Base-by-base conservation (phyloP, 1,140 invertebrate species). In the Latrodectus geometricus region DNA sequence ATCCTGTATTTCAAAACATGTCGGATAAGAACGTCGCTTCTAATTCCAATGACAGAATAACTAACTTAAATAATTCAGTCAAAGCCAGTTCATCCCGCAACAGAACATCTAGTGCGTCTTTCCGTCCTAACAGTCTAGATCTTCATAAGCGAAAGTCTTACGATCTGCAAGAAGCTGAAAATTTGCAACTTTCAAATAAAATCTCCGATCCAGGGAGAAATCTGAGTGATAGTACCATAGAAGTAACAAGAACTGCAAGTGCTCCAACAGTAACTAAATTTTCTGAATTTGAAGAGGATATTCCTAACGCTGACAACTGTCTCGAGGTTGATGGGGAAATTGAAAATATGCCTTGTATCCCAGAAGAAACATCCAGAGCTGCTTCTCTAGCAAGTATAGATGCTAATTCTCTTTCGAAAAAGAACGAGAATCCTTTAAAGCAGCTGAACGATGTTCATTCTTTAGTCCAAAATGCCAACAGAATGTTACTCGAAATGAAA, bases 331-430 rank as follows among this genome's bases (percentile, higher is more conserved):
- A 81, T 23, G 50, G 17, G 8, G 56, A 75, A 69, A 0, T 49
- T 4, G 80, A 83, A 5, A 83, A 17, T n/a, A 84, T 84, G 82
- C 82, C 82, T 8, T 11, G 61, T 8, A 84, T 84, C 61, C 72
- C 73, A 4, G 82, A 84, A 68, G 82, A 84, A 35, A 56, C 68
- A 11, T 84, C 82, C 0, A 75, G 61, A 76, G 49, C 35, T 12
- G 4, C 82, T 0, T 84, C 82, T 48, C 8, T 76, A 9, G 23
- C 35, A 1, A 21, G 35, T 17, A 52, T 50, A 4, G 54, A 61
- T 4, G 54, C 54, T 61, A 61, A 17, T 61, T 14, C 54, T 61
- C 11, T 11, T 3, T 35, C 35, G 1, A 35, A 35, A 35, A 35
- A 35, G 35, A 35, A 35, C 5, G 35, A 35, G 35, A 35, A 35